A percentile compares a stretch with the other conserved stretches of the same genome.
Conservation (phyloP, 2,113 vertebrate genomes). For the Oryzias curvinotus region DNA sequence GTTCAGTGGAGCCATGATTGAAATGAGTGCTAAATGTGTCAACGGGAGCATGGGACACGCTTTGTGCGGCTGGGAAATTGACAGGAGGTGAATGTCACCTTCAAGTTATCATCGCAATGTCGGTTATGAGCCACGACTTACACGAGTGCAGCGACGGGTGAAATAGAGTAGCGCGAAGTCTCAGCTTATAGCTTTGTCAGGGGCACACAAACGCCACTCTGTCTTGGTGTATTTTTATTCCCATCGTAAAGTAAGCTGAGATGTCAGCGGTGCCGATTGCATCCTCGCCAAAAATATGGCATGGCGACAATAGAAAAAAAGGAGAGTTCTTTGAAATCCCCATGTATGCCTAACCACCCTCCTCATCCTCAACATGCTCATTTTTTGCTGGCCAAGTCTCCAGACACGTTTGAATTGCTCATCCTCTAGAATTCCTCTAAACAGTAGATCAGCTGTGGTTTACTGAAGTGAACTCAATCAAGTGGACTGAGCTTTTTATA, state of each 20-base stretch:
- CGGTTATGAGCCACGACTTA: constrained; percentile 36
- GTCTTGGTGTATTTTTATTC: constrained; percentile 15
- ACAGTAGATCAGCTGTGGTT: constrained; percentile 38
- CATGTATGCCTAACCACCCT: constrained; percentile 12
- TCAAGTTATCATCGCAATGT: constrained; percentile 54
- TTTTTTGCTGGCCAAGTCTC: constrained; percentile 48
- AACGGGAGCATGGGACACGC: constrained; percentile 50
- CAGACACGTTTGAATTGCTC: constrained; percentile 66
- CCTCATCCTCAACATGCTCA: constrained; percentile 26
- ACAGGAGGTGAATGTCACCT: constrained; percentile 73
- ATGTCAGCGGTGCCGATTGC: constrained; percentile 2
- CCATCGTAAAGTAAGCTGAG: constrained; percentile 25
- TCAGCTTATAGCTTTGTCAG: constrained; percentile 10
- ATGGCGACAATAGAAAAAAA: background rate
- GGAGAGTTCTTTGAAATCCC: constrained; percentile 3
- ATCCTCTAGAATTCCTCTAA: constrained; percentile 49
- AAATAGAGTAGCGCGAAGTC: constrained; percentile 35
- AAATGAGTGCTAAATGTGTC: constrained; percentile 54
- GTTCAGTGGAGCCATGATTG: constrained; percentile 37
- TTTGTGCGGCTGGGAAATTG: constrained; percentile 51
- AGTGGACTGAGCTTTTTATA: too few relatives aligned
- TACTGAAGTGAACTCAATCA: constrained; percentile 13
- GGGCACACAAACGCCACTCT: constrained; percentile 27
- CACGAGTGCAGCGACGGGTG: constrained; percentile 49
- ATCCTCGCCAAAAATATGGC: background rate